Evolutionary conservation across 2,888 invertebrate species (phyloP), one percentile per base, ranked within the genome.

Genomic region (Pardosa pseudoannulata): DNA sequence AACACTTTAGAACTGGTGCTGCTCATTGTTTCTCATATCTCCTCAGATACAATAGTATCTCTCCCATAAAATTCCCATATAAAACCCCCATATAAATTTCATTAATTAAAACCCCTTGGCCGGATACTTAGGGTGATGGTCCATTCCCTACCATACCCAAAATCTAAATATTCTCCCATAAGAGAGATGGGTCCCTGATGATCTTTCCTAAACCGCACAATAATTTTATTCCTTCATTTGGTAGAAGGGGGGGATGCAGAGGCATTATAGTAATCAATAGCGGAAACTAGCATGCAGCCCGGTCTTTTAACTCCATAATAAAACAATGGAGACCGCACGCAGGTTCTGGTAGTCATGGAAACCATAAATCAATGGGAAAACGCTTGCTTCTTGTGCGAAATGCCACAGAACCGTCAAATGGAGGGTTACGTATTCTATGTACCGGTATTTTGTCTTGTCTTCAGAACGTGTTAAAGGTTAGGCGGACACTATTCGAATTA

Each of bases 251-350:
- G 65, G 65, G 65, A 29, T 3, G 65, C 65, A 65, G 65, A 62
- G 39, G 70, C 83, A 67, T 85, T 71, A 85, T 85, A 79, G 78
- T 85, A 85, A 85, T 85, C 83, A 85, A 85, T 85, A 85, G 83
- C 72, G 83, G 78, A 85, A 85, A 85, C 83, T 78, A 64, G 78
- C 83, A 85, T 85, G 78, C 76, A 73, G 32, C 83, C 62, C 62
- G 67, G 83, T 79, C 83, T 85, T 85, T 85, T 78, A 85, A 85
- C 83, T 85, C 78, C 78, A 78, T 85, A 85, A 78, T 85, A 85
- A 85, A 85, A 85, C 83, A 85, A 85, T 78, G 83, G 83, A 78
- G 78, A 85, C 83, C 83, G 68, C 83, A 85, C 83, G 83, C 83
- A 85, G 78, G 74, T 67, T 31, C 68, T 73, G 71, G 83, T 85